These are phyloP conservation scores for Helicolenus hilgendorfi DNA, from an alignment of 2,797 vertebrate genomes.

Conservation along the genomic window DNA sequence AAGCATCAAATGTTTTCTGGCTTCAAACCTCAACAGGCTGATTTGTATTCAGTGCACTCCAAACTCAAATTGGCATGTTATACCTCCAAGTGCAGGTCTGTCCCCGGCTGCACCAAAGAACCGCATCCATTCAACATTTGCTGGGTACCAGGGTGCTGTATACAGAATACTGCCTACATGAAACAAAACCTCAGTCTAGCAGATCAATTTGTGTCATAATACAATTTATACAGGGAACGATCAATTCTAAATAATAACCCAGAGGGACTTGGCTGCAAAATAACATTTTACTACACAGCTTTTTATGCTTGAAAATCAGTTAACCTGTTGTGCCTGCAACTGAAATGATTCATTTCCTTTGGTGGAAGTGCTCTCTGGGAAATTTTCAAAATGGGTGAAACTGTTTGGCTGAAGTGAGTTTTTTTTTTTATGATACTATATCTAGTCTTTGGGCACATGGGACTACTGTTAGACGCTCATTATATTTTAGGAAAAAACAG, in stretches of 20 bases:
- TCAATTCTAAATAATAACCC: neutral
- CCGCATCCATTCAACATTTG: constrained; percentile 22
- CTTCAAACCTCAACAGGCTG: constrained; percentile 17
- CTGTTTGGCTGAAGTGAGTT: too few species aligned
- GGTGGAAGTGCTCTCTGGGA: too few species aligned
- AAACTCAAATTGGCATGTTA: constrained; percentile 43
- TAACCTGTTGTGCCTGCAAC: neutral
- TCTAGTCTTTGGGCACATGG: too few species aligned
- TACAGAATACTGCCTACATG: neutral
- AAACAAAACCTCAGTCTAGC: neutral
- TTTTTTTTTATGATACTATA: too few species aligned
- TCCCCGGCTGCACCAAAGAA: neutral
- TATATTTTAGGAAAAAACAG: too few species aligned
- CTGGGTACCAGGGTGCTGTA: neutral
- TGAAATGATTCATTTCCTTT: too few species aligned
- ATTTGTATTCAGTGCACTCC: constrained; percentile 63
- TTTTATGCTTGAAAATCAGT: constrained; percentile 11
- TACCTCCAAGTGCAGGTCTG: constrained; percentile 10
- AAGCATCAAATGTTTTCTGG: constrained; percentile 23
- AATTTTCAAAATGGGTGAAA: too few species aligned
- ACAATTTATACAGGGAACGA: constrained; percentile 6
- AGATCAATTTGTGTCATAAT: neutral
- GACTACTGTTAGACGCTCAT: too few species aligned
- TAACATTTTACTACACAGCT: neutral
- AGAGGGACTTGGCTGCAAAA: neutral